Conservation (phyloP, 2,888 invertebrate species). For the Rhamnusium bicolor region DNA sequence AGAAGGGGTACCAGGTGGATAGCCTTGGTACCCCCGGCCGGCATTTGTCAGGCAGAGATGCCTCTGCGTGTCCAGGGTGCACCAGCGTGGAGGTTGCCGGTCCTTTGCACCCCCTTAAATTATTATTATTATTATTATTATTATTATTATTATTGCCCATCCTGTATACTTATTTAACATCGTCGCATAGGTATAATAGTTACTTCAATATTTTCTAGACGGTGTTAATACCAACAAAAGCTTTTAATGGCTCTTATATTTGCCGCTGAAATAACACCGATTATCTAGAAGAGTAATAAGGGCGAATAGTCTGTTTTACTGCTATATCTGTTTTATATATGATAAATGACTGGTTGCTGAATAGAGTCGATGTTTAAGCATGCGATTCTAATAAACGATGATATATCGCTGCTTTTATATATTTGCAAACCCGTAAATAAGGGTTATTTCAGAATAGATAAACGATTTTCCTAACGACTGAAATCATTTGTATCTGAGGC, state of each 20-base stretch:
- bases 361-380: conserved; percentile 61
- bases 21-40: no score
- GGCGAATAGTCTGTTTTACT: conserved; percentile 13
- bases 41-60: no score
- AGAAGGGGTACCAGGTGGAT: no score
- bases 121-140: no score
- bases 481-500: conserved; percentile 42
- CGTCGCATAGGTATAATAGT: neutral
- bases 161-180: no score
- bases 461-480: conserved; percentile 46
- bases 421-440: conserved; percentile 55
- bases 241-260: conserved; percentile 12
- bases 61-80: no score
- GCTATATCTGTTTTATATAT: conserved; percentile 46
- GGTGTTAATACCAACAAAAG: conserved; percentile 11
- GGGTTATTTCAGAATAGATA: conserved; percentile 46
- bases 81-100: no score
- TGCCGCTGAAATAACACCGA: conserved; percentile 9
- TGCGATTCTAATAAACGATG: conserved; percentile 63
- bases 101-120: no score
- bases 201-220: neutral
- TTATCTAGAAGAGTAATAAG: conserved; percentile 22
- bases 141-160: no score
- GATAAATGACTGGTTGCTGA: conserved; percentile 60
- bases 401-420: conserved; percentile 59